Conservation (phyloP, 2,113 vertebrate species). For the Potamarius usumacintae region DNA sequence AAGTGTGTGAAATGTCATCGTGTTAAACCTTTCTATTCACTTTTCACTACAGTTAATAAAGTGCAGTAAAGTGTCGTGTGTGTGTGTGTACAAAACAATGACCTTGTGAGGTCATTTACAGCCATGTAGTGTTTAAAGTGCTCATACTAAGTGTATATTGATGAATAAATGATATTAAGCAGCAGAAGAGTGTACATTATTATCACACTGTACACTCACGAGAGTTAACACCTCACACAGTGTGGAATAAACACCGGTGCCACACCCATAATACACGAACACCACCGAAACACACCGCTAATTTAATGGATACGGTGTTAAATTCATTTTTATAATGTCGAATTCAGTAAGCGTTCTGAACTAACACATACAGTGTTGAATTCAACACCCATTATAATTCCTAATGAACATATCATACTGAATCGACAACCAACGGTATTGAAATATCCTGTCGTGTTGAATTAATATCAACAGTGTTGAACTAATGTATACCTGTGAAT, state of each 20-base stretch:
- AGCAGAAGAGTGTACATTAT: neutral
- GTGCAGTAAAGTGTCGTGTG: neutral
- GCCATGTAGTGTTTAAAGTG: neutral
- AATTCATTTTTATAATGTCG: neutral
- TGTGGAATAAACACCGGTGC: neutral
- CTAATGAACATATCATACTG: neutral
- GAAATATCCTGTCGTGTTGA: neutral
- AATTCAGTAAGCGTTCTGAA: neutral
- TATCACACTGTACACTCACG: neutral
- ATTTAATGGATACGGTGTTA: neutral
- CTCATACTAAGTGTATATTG: neutral
- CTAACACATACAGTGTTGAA: neutral
- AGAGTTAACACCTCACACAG: neutral
- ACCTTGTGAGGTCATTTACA: conserved; percentile 10
- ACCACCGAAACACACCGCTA: neutral
- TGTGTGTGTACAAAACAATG: neutral
- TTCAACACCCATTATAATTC: neutral
- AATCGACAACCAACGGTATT: neutral
- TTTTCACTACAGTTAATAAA: conserved; percentile 10
- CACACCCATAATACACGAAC: neutral
- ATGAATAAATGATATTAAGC: neutral
- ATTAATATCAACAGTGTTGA: neutral
- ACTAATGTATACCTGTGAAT: neutral
- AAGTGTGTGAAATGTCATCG: neutral
- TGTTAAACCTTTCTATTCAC: neutral